Evolutionary conservation across 1,140 invertebrate genomes (phyloP).

Genomic region (Drosophila busckii): DNA sequence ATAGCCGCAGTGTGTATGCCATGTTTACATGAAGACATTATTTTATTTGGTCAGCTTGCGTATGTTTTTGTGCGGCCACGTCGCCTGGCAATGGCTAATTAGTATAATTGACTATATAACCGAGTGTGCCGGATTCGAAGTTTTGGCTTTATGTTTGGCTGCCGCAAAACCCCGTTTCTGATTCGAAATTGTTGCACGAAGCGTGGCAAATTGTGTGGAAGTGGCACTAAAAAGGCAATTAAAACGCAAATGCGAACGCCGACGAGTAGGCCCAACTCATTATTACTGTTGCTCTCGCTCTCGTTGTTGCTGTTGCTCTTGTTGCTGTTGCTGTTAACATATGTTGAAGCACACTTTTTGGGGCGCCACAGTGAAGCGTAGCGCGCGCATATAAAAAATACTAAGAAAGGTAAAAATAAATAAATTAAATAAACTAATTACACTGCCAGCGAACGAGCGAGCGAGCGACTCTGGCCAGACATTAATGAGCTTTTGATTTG

Average conservation of each 20-base stretch:
- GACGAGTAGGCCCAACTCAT: too few relatives aligned
- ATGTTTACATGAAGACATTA: conserved; percentile 48
- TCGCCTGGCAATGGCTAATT: conserved; percentile 51
- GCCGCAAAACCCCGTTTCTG: conserved; percentile 25
- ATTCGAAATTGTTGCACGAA: conserved; percentile 74
- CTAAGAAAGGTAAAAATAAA: conserved; percentile 18
- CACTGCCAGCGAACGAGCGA: conserved; percentile 17
- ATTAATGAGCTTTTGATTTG: conserved; percentile 70
- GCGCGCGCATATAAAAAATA: conserved; percentile 5
- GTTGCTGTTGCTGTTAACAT: conserved; percentile 29
- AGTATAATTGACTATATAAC: conserved; percentile 76
- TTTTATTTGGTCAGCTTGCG: conserved; percentile 48
- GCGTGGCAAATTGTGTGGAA: conserved; percentile 74
- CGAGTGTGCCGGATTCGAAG: conserved; percentile 30
- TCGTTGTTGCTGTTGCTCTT: conserved; percentile 3
- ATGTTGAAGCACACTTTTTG: conserved; percentile 40
- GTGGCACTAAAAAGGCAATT: conserved; percentile 77
- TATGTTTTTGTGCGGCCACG: conserved; percentile 43
- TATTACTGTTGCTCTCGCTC: conserved; percentile 18
- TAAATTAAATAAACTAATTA: conserved; percentile 74
- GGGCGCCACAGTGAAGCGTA: conserved; percentile 14
- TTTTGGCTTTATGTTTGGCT: conserved; percentile 2
- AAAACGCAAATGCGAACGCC: conserved; percentile 56
- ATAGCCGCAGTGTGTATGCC: conserved; percentile 17
- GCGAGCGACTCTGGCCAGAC: conserved; percentile 15